Conservation (phyloP, 2,888 invertebrate genomes). For the Phytoseiulus persimilis region DNA sequence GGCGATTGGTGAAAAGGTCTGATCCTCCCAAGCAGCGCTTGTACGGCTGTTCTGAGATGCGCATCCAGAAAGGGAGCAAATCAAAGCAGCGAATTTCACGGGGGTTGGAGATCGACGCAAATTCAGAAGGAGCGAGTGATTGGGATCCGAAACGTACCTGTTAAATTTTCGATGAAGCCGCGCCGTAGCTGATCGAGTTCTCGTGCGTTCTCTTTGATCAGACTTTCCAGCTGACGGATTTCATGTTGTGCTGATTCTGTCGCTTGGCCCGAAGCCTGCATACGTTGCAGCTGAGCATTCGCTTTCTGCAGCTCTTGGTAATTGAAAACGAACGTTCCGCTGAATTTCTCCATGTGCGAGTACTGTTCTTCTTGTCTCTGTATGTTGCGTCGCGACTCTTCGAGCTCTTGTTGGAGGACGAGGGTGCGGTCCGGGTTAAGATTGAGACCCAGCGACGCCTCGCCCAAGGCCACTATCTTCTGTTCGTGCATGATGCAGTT, state of each 20-base stretch:
- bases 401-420: neutral
- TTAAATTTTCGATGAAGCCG: slow-evolving; percentile 5
- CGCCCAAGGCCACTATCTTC: neutral
- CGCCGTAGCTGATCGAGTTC: slow-evolving; percentile 25
- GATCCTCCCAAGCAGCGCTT: no score
- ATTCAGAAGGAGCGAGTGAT: slow-evolving; percentile 42
- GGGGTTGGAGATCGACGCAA: no score
- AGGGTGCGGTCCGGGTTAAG: neutral
- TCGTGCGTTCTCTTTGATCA: neutral
- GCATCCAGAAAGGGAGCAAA: no score
- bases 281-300: slow-evolving; percentile 55
- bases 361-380: slow-evolving; percentile 64
- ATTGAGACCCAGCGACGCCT: neutral
- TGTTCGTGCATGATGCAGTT: neutral
- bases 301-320: slow-evolving; percentile 73
- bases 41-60: no score
- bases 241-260: slow-evolving; percentile 41
- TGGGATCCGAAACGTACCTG: slow-evolving; percentile 39
- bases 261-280: neutral
- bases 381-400: neutral
- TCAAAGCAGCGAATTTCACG: no score
- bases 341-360: slow-evolving; percentile 67
- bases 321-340: slow-evolving; percentile 73
- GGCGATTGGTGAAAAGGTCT: no score
- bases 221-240: neutral